phyloP scores from a whole-genome alignment of 2,797 vertebrate genomes.

The Sebastes matsubarae region DNA sequence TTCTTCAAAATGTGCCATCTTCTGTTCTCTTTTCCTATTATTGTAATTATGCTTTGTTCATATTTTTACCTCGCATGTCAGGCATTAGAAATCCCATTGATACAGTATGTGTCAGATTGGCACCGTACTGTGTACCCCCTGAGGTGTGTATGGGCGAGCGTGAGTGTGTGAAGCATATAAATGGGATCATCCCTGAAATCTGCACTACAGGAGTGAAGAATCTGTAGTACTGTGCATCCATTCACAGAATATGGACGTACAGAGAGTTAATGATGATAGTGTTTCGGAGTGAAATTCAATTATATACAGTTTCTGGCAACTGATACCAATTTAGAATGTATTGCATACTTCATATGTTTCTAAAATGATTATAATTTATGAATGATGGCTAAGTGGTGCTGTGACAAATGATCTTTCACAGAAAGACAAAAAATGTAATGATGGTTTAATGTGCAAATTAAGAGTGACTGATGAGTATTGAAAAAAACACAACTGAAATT shows the following conservation, averaged over 20 bases:
- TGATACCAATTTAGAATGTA: neutral
- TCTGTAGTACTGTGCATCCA: neutral
- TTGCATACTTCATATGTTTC: neutral
- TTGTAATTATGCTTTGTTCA: neutral
- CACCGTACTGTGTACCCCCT: neutral
- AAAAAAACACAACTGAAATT: neutral
- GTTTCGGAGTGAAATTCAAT: neutral
- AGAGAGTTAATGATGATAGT: neutral
- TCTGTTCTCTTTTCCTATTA: neutral
- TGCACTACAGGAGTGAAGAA: neutral
- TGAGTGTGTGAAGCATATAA: constrained; percentile 18
- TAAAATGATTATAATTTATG: neutral
- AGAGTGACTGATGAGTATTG: constrained; percentile 16
- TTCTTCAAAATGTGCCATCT: neutral
- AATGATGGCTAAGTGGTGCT: neutral
- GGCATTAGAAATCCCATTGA: neutral
- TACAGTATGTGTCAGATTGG: neutral
- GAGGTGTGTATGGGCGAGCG: neutral
- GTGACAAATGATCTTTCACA: constrained; percentile 14
- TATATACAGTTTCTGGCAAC: neutral
- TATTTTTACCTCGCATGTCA: neutral
- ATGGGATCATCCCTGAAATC: constrained; percentile 2
- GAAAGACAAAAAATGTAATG: neutral
- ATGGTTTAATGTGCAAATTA: constrained; percentile 26
- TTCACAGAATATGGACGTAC: neutral